Evolutionary conservation across 2,113 vertebrate species (phyloP), one percentile per base, ranked within the genome.

Genomic region (Chelonoidis abingdonii): DNA sequence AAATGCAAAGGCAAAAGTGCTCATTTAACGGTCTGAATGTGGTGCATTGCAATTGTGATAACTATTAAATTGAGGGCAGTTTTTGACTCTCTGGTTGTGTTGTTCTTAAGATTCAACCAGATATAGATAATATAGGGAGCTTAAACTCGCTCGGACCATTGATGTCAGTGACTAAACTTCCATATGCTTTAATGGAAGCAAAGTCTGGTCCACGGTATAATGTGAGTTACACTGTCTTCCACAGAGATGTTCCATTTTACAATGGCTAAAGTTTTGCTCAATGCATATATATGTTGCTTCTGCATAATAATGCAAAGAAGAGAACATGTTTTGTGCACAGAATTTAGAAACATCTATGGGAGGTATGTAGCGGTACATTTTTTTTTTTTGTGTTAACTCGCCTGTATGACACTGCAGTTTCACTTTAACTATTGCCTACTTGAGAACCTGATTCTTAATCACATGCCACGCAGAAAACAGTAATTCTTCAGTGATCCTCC

Each of bases 281-380:
- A 12, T 25, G 50, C 50, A 47, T 44, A 27, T 44, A 47, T 14
- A 47, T 78, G 75, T 78, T 24, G 13, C 75, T 89, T 75, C 50
- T 85, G 29, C 19, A 49, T 4, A n/a, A 38, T 52, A 85, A 83
- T 81, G 62, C 47, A 87, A 65, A 80, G 65, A 86, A 52, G 47
- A 65, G 19, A 47, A 72, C 17, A 69, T n/a, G n/a, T 38, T 44
- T 31, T 93, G 92, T 94, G 89, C 78, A 7, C 25, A 96, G 50
- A 54, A 0, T 1, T 38, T 82, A 72, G 75, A 25, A 29, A 88
- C 29, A 29, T 89, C 80, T 91, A 1, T 65, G 56, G 92, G 19
- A 72, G 27, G 44, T 88, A 83, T 91, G 47, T 59, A 89, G 57
- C 75, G 53, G n/a, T 69, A n/a, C 27, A 13, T n/a, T 69, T 8